These are phyloP conservation scores for Muntiacus reevesi DNA, from an alignment of 2,113 vertebrate genomes.

Conservation along the genomic window DNA sequence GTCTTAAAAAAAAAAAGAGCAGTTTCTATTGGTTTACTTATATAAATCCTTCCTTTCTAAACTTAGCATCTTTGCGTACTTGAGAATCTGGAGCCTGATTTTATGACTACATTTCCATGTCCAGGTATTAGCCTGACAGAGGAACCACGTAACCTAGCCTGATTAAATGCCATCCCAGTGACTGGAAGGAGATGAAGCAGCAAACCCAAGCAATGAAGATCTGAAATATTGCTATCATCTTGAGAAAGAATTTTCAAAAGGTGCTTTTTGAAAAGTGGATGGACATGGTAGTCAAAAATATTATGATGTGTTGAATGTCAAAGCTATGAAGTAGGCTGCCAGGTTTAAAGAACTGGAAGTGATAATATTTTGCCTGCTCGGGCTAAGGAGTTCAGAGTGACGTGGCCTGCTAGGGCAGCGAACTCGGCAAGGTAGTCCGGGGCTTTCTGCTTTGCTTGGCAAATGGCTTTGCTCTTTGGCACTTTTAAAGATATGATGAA, in stretches of 20 bases:
- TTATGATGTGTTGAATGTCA: neutral
- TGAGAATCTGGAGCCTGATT: neutral
- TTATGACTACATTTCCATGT: neutral
- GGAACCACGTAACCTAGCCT: neutral
- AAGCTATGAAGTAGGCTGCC: neutral
- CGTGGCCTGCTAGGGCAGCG: neutral
- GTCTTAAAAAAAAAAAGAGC: neutral
- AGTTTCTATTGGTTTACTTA: neutral
- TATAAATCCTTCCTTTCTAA: neutral
- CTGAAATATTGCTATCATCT: neutral
- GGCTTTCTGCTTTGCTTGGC: slow-evolving; percentile 10
- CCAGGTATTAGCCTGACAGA: neutral
- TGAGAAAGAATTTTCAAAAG: slow-evolving; percentile 25
- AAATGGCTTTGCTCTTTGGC: slow-evolving; percentile 17
- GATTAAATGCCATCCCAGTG: neutral
- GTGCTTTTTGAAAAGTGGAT: neutral
- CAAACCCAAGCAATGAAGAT: neutral
- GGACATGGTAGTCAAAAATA: neutral
- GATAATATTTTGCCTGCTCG: neutral
- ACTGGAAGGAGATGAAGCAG: neutral
- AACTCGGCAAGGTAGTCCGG: neutral
- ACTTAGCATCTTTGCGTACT: neutral
- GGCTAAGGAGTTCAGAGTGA: neutral
- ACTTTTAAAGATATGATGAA: neutral
- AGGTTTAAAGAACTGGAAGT: neutral